Conservation (phyloP, 2,113 vertebrate genomes). For the Malurus cyaneus region DNA sequence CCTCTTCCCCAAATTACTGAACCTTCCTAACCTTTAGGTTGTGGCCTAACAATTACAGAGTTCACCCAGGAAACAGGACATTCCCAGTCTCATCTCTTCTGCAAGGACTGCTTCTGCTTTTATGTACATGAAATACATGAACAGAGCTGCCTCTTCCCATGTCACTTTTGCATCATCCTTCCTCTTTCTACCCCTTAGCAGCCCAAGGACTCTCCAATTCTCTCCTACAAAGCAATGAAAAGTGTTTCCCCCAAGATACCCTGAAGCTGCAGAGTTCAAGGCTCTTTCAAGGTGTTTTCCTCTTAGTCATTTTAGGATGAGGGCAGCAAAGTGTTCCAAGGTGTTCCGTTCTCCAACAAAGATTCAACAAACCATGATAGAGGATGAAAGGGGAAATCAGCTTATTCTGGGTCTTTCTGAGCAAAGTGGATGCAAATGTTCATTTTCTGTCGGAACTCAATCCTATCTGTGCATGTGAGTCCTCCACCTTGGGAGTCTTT, state of each 20-base stretch:
- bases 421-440: neutral
- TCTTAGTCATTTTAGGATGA: neutral
- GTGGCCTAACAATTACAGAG: neutral
- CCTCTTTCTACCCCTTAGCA: neutral
- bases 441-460: neutral
- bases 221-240: neutral
- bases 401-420: neutral
- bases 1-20: neutral
- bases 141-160: neutral
- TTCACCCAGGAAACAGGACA: neutral
- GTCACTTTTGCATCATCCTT: neutral
- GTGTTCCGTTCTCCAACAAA: neutral
- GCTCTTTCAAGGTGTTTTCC: neutral
- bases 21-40: neutral
- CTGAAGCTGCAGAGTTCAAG: neutral
- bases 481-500: neutral
- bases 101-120: neutral
- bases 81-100: neutral
- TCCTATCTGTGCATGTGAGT: neutral
- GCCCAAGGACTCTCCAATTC: neutral
- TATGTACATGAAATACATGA: neutral
- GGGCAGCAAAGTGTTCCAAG: neutral
- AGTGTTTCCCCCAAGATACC: neutral
- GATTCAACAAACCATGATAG: neutral
- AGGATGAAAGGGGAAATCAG: neutral